Base-by-base conservation (phyloP, 1,140 invertebrate genomes). In the Brachionus rubens region DNA sequence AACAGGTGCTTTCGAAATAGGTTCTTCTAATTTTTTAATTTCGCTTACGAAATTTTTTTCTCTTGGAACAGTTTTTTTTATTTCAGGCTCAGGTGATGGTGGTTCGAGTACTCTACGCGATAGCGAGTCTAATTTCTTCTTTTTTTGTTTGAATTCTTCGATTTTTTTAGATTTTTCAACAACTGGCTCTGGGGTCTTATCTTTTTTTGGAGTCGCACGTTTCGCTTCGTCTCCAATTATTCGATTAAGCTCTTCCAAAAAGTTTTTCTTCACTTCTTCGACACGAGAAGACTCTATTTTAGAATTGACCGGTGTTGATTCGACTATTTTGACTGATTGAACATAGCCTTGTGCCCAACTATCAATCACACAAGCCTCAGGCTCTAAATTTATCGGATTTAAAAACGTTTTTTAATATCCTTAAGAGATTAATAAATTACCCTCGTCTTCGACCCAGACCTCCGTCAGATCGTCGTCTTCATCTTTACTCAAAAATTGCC, bases 291-390 rank as follows among this genome's bases (percentile, higher is more conserved):
- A 33, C 19, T 36, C n/a, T 33, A 33, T 28, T 16, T 16, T 36
- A 16, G 33, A 59, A 16, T 36, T n/a, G 3, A 59, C 54, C 10
- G 26, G 54, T 36, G 54, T 33, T 40, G 46, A 21, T 16, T 54
- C 68, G 9, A 19, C n/a, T 43, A 24, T 43, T 41, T 65, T 36
- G 21, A 46, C 40, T 12, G 59, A 26, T 21, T 65, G 82, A 26
- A 84, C 82, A 48, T 80, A 81, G 24, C 83, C 83, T 76, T 84
- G 82, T 7, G 82, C 83, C 83, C 83, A 84, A 68, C 82, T 83
- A 77, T 84, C 83, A 28, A 83, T 83, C 1, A 78, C 78, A 10
- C 82, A 82, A 54, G 83, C 80, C 41, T 81, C 80, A 46, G 83
- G 83, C 62, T 84, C 83, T n/a, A n/a, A n/a, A n/a, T n/a, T n/a